phyloP scores from a whole-genome alignment of 2,888 invertebrate genomes.

The Drosophila recens region DNA sequence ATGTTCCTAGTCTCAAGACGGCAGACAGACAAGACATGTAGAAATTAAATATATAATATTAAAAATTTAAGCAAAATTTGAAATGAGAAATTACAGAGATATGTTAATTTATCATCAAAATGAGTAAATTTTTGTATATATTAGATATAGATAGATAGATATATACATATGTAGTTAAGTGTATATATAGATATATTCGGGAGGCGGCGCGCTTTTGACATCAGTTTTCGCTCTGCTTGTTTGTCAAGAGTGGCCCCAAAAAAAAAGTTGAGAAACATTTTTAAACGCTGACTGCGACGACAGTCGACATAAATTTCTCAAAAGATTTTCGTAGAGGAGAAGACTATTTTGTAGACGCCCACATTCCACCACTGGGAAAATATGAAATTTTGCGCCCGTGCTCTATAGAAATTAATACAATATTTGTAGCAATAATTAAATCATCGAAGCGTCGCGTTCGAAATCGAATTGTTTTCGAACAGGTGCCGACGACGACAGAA shows the following conservation, averaged over 20 bases:
- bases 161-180: conserved; percentile 21
- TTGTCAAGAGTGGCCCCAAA: conserved; percentile 47
- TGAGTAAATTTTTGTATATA: conserved; percentile 52
- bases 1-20: not conserved
- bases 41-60: conserved; percentile 17
- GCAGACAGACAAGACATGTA: conserved; percentile 19
- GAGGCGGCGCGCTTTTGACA: conserved; percentile 72
- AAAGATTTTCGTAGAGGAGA: conserved; percentile 11
- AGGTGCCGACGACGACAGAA: conserved; percentile 58
- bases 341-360: conserved; percentile 50
- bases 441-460: conserved; percentile 67
- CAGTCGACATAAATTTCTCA: conserved; percentile 54
- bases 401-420: conserved; percentile 47
- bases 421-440: conserved; percentile 70
- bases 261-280: conserved; percentile 28
- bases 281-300: conserved; percentile 37
- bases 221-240: conserved; percentile 58
- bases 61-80: conserved; percentile 56
- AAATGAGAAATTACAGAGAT: conserved; percentile 55
- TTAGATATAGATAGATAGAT: conserved; percentile 18
- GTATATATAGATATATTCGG: conserved; percentile 16
- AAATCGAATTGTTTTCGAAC: conserved; percentile 78
- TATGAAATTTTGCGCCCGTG: conserved; percentile 35
- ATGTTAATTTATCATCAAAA: conserved; percentile 60
- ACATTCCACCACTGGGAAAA: conserved; percentile 36